Conservation (phyloP, 2,113 vertebrate species). For the Diphyllodes magnificus region DNA sequence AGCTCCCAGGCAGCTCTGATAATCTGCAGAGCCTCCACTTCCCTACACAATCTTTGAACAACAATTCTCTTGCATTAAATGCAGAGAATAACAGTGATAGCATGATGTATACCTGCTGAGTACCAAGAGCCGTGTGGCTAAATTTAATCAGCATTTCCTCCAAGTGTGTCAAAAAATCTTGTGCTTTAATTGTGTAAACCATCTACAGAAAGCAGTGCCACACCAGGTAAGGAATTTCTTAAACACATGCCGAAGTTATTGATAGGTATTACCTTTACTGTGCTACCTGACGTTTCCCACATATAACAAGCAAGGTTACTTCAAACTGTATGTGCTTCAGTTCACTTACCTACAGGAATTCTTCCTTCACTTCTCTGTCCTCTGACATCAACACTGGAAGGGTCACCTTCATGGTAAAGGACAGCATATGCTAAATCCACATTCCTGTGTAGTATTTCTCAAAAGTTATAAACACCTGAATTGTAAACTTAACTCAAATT, state of each 20-base stretch:
- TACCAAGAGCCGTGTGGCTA: neutral
- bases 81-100: neutral
- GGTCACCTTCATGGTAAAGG: neutral
- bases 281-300: neutral
- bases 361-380: neutral
- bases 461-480: neutral
- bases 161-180: neutral
- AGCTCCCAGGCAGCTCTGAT: neutral
- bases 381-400: neutral
- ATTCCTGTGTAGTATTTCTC: neutral
- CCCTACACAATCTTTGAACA: neutral
- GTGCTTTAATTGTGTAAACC: neutral
- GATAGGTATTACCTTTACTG: neutral
- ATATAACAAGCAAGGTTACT: neutral
- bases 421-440: neutral
- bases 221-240: neutral
- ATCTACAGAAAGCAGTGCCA: neutral
- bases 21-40: neutral
- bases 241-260: neutral
- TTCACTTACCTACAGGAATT: neutral
- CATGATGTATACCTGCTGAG: neutral
- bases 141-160: neutral
- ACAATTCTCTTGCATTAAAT: neutral
- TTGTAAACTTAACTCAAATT: neutral
- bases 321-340: neutral